Evolutionary conservation across 2,113 vertebrate genomes (phyloP).

Genomic region (Colaptes auratus): DNA sequence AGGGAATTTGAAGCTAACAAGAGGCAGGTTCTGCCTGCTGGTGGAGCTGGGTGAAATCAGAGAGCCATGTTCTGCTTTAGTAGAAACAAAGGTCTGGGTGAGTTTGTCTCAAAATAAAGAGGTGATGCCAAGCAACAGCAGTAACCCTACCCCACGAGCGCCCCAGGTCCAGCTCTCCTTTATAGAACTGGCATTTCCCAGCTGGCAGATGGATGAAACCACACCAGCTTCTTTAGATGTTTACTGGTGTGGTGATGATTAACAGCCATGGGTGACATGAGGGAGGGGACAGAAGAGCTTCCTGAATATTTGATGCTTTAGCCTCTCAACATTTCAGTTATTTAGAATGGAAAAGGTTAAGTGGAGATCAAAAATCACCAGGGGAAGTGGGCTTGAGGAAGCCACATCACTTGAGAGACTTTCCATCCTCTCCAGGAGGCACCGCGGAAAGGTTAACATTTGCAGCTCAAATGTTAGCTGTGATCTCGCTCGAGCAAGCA

Average conservation of each 20-base stretch:
- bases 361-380: neutral
- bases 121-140: neutral
- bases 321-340: neutral
- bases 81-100: neutral
- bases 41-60: neutral
- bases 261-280: rapidly evolving
- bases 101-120: neutral
- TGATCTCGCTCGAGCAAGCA: neutral
- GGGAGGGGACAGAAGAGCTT: neutral
- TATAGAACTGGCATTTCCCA: neutral
- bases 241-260: neutral
- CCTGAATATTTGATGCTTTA: neutral
- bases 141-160: neutral
- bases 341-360: neutral
- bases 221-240: neutral
- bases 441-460: neutral
- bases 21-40: neutral
- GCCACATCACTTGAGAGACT: neutral
- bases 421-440: neutral
- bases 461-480: neutral
- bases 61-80: neutral
- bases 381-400: neutral
- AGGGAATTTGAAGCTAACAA: neutral
- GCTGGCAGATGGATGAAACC: neutral
- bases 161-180: neutral